These are phyloP conservation scores for Sinopyrophorus schimmeli DNA, from an alignment of 2,888 invertebrate genomes.

Conservation along the genomic window DNA sequence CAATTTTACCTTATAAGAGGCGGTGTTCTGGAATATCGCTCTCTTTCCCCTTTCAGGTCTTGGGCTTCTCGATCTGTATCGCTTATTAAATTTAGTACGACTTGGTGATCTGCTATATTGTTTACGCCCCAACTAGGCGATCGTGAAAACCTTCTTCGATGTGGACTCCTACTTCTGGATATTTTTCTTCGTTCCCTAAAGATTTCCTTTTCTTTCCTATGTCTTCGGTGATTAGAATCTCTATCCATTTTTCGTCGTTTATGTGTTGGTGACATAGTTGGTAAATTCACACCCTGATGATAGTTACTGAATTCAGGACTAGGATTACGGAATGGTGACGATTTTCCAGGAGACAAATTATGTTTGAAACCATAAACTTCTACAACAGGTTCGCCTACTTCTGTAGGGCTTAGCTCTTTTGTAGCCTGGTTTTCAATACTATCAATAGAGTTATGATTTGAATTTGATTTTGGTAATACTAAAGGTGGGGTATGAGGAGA, in stretches of 20 bases:
- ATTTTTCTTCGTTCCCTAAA: constrained; percentile 56
- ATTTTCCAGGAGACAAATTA: constrained; percentile 41
- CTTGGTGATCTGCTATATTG: constrained; percentile 56
- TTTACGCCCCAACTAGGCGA: constrained; percentile 56
- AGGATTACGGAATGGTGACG: constrained; percentile 49
- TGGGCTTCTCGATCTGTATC: constrained; percentile 59
- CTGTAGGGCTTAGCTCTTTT: constrained; percentile 34
- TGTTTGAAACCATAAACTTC: constrained; percentile 27
- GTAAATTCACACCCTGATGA: constrained; percentile 40
- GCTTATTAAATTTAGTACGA: constrained; percentile 51
- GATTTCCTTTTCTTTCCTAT: constrained; percentile 56
- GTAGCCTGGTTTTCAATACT: constrained; percentile 34
- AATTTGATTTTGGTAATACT: constrained; percentile 11
- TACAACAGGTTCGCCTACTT: constrained; percentile 41
- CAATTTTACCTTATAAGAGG: constrained; percentile 36
- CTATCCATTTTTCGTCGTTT: constrained; percentile 54
- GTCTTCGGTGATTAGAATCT: constrained; percentile 54
- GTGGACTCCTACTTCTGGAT: constrained; percentile 64
- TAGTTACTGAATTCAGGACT: constrained; percentile 46
- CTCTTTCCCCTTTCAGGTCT: constrained; percentile 44
- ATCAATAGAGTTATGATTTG: constrained; percentile 26
- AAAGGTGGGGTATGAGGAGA: constrained; percentile 71
- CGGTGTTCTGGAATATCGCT: constrained; percentile 33
- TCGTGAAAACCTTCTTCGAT: constrained; percentile 60
- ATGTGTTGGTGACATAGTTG: constrained; percentile 49